A percentile compares a stretch with the other conserved stretches of the same genome.
These are phyloP conservation scores for Leptinotarsa rubiginosa DNA, from an alignment of 2,888 invertebrate genomes.

Conservation along the genomic window DNA sequence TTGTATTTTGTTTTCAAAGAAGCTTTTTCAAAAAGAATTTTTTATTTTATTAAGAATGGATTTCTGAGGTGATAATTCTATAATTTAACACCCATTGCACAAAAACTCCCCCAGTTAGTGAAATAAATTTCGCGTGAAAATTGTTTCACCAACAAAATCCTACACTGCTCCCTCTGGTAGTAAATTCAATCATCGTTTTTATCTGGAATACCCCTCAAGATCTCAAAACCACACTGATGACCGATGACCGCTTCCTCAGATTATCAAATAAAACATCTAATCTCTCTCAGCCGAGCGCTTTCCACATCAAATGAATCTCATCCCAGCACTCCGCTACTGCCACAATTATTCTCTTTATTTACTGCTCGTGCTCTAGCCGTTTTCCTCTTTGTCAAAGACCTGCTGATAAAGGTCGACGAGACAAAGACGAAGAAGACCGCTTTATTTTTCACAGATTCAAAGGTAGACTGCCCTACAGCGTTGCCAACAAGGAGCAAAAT, in stretches of 20 bases:
- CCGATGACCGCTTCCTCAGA: neutral
- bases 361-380: conserved; percentile 15
- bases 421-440: conserved; percentile 17
- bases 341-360: conserved; percentile 13
- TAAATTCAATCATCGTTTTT: neutral
- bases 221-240: neutral
- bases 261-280: conserved; percentile 14
- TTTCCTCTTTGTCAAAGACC: conserved; percentile 17
- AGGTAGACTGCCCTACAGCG: neutral
- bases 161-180: too few relatives aligned
- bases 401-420: conserved; percentile 17
- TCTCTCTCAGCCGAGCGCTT: neutral
- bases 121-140: too few relatives aligned
- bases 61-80: too few relatives aligned
- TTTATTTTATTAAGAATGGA: too few relatives aligned
- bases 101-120: too few relatives aligned
- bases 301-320: conserved; percentile 6
- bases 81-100: too few relatives aligned
- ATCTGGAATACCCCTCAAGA: neutral
- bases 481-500: too few relatives aligned
- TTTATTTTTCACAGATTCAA: conserved; percentile 20
- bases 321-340: conserved; percentile 17
- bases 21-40: too few relatives aligned
- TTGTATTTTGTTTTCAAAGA: too few relatives aligned
- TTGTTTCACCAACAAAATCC: too few relatives aligned